Base-by-base conservation (phyloP, 2,113 vertebrate genomes). In the Chlamydotis undulata region DNA sequence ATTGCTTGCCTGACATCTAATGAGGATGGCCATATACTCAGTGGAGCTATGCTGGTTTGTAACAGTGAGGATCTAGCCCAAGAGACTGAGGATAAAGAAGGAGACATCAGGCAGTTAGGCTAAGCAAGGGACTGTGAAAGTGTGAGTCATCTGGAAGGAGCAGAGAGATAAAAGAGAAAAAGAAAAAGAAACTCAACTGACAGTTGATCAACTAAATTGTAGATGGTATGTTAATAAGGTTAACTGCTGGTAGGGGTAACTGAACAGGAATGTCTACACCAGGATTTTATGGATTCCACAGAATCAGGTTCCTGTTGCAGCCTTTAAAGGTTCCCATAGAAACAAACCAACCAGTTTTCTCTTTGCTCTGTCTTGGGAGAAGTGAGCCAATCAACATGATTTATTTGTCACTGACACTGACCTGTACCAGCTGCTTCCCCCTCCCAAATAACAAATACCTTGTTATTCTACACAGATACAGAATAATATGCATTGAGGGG, bases 241-340 rank as follows among this genome's bases (percentile, higher is more conserved):
- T 87, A 86, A 74, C 11, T 63, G 19, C 24, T 67, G 41, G 52
- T 43, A 75, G 8, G 28, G n/a, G 19, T 59, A 93, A 88, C 68
- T 49, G 24, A 90, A 89, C 15, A 83, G 60, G 25, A 89, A 83
- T 39, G 19, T 69, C 59, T 86, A 65, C 15, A 86, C 0, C 0
- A 80, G 14, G 31, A 55, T 88, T 76, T 83, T 64, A 74, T 63
- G 47, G 92, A 93, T 89, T 88, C 47, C 47, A 39, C 59, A 80
- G 28, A 80, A 88, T 2, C 56, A 67, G 25, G 60, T 67, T 95
- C 41, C 60, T 75, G 43, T 83, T 87, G 59, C 26, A 88, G 68
- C 59, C 47, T 93, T 94, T 41, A 67, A 33, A 86, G 31, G 33
- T 93, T 94, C 79, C 96, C 76, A 89, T 31, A 88, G 76, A 92